Evolutionary conservation across 2,888 invertebrate genomes (phyloP).

Genomic region (Atrina japonica): DNA sequence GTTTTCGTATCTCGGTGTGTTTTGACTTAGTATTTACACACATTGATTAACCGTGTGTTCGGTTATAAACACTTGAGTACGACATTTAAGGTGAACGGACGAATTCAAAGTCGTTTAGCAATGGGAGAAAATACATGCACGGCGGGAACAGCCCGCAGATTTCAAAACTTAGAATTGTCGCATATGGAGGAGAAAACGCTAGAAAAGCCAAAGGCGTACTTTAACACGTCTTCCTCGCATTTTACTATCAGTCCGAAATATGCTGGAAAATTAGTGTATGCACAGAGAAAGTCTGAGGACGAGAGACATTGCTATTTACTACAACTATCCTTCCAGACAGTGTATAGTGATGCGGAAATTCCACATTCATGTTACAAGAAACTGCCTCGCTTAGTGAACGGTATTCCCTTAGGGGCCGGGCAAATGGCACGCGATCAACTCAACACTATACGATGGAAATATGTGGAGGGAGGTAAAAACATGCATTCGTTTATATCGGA

Average conservation of each 20-base stretch:
- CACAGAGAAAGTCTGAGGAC: constrained; percentile 57
- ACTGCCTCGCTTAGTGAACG: constrained; percentile 74
- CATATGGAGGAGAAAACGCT: no score
- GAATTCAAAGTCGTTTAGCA: no score
- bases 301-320: constrained; percentile 70
- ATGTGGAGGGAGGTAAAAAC: constrained; percentile 71
- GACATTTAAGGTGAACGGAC: no score
- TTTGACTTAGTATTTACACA: no score
- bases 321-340: constrained; percentile 68
- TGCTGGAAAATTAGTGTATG: constrained; percentile 63
- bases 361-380: constrained; percentile 72
- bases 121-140: no score
- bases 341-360: constrained; percentile 70
- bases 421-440: constrained; percentile 68
- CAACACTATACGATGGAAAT: constrained; percentile 70
- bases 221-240: constrained; percentile 59
- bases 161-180: no score
- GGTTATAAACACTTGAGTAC: no score
- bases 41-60: no score
- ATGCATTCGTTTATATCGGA: constrained; percentile 72
- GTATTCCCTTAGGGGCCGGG: constrained; percentile 76
- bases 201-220: constrained; percentile 1
- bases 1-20: no score
- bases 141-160: no score
- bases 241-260: constrained; percentile 70